Percentiles rank a stretch among this genome's conserved stretches.
Evolutionary conservation across 2,888 invertebrate species (phyloP).

Genomic region (Tridacna gigas): DNA sequence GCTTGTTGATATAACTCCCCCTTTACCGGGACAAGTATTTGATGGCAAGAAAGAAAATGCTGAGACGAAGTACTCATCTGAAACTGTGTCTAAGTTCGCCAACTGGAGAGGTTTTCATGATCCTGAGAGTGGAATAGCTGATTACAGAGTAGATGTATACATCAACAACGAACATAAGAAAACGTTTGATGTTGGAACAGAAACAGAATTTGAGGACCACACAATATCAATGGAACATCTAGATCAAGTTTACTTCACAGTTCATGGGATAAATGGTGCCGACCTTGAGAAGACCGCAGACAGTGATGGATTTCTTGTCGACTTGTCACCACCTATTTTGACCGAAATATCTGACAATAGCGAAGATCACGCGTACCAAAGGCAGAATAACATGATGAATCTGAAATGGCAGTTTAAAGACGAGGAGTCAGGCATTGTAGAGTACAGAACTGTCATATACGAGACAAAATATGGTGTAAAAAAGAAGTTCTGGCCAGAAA

Average conservation of each 20-base stretch:
- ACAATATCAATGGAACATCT: slow-evolving; percentile 61
- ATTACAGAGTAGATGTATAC: slow-evolving; percentile 62
- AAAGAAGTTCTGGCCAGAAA: slow-evolving; percentile 63
- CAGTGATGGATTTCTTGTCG: slow-evolving; percentile 70
- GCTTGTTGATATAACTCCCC: slow-evolving; percentile 66
- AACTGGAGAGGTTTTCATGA: slow-evolving; percentile 65
- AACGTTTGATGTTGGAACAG: slow-evolving; percentile 53
- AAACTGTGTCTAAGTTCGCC: slow-evolving; percentile 61
- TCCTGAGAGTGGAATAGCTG: slow-evolving; percentile 66
- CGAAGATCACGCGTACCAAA: slow-evolving; percentile 52
- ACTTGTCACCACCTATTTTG: slow-evolving; percentile 72
- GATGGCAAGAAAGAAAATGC: slow-evolving; percentile 54
- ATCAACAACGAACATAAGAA: slow-evolving; percentile 63
- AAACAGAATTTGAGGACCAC: slow-evolving; percentile 49
- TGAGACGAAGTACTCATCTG: slow-evolving; percentile 63
- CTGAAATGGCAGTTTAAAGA: slow-evolving; percentile 69
- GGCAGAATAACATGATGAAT: slow-evolving; percentile 46
- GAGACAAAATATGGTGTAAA: slow-evolving; percentile 63
- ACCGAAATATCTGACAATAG: slow-evolving; percentile 50
- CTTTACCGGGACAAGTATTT: slow-evolving; percentile 57
- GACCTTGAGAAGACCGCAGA: slow-evolving; percentile 44
- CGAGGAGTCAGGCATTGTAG: slow-evolving; percentile 66
- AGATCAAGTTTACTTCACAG: slow-evolving; percentile 49
- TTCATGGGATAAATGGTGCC: slow-evolving; percentile 73
- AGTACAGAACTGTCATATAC: slow-evolving; percentile 65